Base-by-base conservation (phyloP, 1,140 invertebrate genomes). In the Euwallacea similis region DNA sequence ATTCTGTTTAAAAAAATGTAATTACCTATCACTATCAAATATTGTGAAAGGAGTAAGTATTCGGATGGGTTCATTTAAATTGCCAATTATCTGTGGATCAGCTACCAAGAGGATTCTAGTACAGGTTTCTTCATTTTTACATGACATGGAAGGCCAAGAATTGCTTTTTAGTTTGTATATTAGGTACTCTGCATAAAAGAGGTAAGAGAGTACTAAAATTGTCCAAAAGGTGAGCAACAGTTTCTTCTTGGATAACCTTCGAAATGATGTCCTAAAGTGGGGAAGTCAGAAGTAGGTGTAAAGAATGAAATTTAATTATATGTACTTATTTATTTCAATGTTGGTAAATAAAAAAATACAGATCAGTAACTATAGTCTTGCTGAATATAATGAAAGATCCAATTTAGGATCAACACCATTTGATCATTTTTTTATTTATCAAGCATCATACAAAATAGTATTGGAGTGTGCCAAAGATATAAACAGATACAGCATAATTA, bases 11-110 rank as follows among this genome's bases (percentile, higher is more conserved):
- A 46, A 66, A 67, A 62, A 56, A 58, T 66, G 47, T 6, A 21
- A 41, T 73, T 70, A 76, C 92, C 91, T 89, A 81, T 96, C 93
- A 79, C 89, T 89, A 81, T 96, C 93, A 90, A 90, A 94, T 76
- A 87, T 86, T 75, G 86, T 86, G 80, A 83, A 84, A 68, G 78
- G 85, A 61, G 82, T 84, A 73, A 80, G 84, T 76, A 76, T 86
- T 82, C 76, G 75, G 75, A 87, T 82, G 76, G 82, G 82, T 81
- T 93, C 91, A 81, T 89, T 86, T 59, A 86, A 80, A 73, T 92
- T 87, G 2, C 94, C 95, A 74, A 95, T 87, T 72, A 97, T 89
- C 83, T 97, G 96, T 21, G 95, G 94, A 84, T 98, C 96, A n/a
- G 94, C 93, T 53, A 96, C 91, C 41, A 97, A 84, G 16, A 98